Conservation (phyloP, 2,888 invertebrate species). For the Dynastes tityus region DNA sequence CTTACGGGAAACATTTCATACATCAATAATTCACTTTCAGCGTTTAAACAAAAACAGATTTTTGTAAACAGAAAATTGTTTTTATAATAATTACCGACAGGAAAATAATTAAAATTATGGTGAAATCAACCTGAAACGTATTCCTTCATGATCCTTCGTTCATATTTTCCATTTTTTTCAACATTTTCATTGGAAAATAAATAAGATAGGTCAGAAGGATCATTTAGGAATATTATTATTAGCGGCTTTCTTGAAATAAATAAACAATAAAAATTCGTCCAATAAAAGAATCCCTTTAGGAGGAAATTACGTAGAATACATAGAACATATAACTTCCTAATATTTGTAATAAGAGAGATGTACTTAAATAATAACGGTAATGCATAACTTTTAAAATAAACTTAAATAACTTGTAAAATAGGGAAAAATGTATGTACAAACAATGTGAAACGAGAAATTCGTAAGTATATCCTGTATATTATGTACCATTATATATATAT, state of each 20-base stretch:
- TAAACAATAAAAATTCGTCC: constrained; percentile 49
- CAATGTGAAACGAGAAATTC: neutral
- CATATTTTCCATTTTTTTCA: no score
- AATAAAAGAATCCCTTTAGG: constrained; percentile 52
- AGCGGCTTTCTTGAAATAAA: neutral
- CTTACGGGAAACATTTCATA: no score
- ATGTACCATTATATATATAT: constrained; percentile 21
- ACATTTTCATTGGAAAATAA: no score
- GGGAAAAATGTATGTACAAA: constrained; percentile 7
- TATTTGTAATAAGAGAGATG: constrained; percentile 30
- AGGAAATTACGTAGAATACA: constrained; percentile 55
- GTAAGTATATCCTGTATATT: constrained; percentile 38
- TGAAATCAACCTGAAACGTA: no score
- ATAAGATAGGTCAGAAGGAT: no score
- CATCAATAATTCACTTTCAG: no score
- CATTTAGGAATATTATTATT: neutral
- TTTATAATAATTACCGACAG: no score
- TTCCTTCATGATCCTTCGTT: no score
- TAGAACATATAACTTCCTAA: constrained; percentile 51
- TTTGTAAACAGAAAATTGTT: no score
- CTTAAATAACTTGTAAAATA: neutral
- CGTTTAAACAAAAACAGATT: no score
- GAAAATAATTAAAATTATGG: no score
- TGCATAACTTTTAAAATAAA: constrained; percentile 1
- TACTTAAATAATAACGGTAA: constrained; percentile 17